Evolutionary conservation across 1,140 invertebrate species (phyloP), one percentile per base, ranked within the genome.

Genomic region (Drosophila busckii): DNA sequence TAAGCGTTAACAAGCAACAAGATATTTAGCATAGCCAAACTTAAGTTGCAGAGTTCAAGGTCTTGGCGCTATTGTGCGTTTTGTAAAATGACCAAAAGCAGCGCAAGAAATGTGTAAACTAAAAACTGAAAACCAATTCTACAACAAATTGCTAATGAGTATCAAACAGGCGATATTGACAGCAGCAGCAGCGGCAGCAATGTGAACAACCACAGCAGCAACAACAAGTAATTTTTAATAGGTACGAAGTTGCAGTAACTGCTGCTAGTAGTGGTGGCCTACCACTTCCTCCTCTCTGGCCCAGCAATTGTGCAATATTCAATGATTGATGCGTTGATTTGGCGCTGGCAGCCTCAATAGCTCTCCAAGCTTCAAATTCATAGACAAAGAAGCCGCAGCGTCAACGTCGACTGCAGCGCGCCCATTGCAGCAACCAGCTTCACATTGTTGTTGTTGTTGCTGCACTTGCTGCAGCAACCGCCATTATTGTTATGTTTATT

Each of bases 271-370:
- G 17, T 56, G 23, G 22, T 28, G 16, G 15, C 10, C 13, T 17
- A 8, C 13, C 34, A 1, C 13, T 8, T 4, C 9, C 16, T 7
- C 34, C 9, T 37, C 32, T 25, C 19, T 29, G 17, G 20, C 40
- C 25, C 15, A 23, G 12, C 31, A 23, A n/a, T 80, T 78, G 75
- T 67, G 75, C 50, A 78, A 78, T 31, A n/a, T n/a, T 28, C 34
- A 34, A 61, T 78, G 73, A 78, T 73, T 78, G 73, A 78, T 78
- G 67, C 62, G 71, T 63, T 67, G 56, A 70, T 70, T 76, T 78
- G 50, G 61, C 60, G 38, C 31, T 75, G 61, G 37, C 34, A 46
- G 70, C 44, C 56, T 78, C 73, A 78, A 78, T 40, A 59, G 73
- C 71, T 76, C 71, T 78, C 59, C 20, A 80, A 78, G 50, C 46